Evolutionary conservation across 2,113 vertebrate genomes (phyloP).

Genomic region (Notothenia rossii): DNA sequence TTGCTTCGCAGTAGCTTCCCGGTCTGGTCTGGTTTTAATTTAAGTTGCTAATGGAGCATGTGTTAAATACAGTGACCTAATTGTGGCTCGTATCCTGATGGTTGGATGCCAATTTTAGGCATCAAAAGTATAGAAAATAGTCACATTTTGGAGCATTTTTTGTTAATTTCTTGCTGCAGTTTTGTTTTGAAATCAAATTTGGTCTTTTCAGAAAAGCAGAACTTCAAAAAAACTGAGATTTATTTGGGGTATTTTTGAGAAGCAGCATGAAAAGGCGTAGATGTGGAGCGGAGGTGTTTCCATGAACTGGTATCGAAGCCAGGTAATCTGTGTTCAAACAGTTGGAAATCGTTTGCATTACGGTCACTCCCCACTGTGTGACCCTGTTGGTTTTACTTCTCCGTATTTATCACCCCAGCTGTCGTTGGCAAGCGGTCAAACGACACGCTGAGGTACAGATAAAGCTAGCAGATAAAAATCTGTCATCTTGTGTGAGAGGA

Average conservation of each 20-base stretch:
- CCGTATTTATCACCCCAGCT: constrained; percentile 14
- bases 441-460: neutral
- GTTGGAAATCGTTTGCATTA: constrained; percentile 12
- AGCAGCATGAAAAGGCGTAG: neutral
- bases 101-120: neutral
- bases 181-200: neutral
- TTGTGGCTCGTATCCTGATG: neutral
- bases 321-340: constrained; percentile 38
- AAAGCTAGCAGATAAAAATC: neutral
- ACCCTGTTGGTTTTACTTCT: constrained; percentile 14
- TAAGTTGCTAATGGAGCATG: constrained; percentile 17
- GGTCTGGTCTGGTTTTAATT: constrained; percentile 16
- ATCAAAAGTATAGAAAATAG: neutral
- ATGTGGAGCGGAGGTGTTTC: neutral
- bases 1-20: constrained; percentile 6
- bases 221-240: neutral
- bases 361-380: neutral
- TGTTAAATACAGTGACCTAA: constrained; percentile 26
- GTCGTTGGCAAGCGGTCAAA: constrained; percentile 18
- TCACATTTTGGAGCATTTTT: neutral
- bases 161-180: neutral
- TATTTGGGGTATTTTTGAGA: neutral
- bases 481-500: neutral
- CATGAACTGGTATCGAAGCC: neutral
- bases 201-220: neutral